Base-by-base conservation (phyloP, 1,140 invertebrate genomes). In the Zaprionus kolodkinae region DNA sequence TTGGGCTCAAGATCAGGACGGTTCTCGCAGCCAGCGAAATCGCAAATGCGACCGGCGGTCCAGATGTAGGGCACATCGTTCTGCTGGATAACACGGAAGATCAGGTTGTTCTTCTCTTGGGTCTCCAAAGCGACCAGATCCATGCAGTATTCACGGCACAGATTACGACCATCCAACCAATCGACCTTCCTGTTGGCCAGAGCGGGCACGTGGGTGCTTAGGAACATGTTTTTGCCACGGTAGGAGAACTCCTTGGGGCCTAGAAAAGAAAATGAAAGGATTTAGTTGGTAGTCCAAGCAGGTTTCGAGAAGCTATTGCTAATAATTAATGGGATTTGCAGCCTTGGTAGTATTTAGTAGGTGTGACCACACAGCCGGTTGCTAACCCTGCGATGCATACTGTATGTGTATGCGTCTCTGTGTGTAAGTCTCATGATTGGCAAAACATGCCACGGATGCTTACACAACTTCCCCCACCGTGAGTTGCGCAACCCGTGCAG, bases 51-150 rank as follows among this genome's bases (percentile, higher is more conserved):
- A 45, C 97, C 97, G 17, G 96, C 96, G 0, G 97, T 97, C 97
- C 97, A 98, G 81, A 98, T 98, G 94, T 97, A 97, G 1, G 97
- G 96, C n/a, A 97, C 95, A 92, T 97, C 96, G 79, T 97, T 96
- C 93, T 96, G 95, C 93, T 97, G 96, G 69, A 98, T 96, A 11
- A 97, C 94, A 87, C 95, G 96, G 94, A 96, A 96, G 91, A 98
- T 95, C 77, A 98, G 95, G 91, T 97, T 97, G 88, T 97, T 97
- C 92, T 98, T 97, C 92, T 97, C 96, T 93, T 97, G 96, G 1
- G 96, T 96, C 92, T 98, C 97, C 80, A 98, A 94, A 1, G 97
- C 97, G 5, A 98, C 95, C 50, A 97, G 94, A 91, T 98, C 97
- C 97, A 98, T 98, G 93, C 97, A 98, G 92, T 97, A 97, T 92